phyloP scores from a whole-genome alignment of 1,140 invertebrate species.

The Drosophila tropicalis region DNA sequence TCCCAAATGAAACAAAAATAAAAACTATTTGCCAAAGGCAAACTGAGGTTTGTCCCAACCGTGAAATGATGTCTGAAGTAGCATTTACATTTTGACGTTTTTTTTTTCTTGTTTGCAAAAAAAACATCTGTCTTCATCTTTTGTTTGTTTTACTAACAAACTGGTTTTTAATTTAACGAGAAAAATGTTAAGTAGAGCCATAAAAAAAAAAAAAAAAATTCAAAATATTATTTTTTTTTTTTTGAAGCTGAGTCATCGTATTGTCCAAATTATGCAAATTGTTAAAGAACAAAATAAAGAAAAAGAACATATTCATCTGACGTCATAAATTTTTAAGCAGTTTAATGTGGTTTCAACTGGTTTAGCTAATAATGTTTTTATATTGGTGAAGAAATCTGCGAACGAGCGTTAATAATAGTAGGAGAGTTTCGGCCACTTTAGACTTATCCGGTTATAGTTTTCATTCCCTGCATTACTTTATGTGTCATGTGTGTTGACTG shows the following conservation, averaged over 20 bases:
- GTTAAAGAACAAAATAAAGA: not conserved
- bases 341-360: conserved; percentile 2
- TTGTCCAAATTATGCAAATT: not conserved
- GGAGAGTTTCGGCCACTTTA: too few relatives aligned
- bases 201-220: not conserved
- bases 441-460: too few relatives aligned
- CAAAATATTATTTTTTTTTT: not conserved
- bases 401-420: too few relatives aligned
- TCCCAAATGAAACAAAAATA: not conserved
- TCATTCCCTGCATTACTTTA: too few relatives aligned
- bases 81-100: conserved; percentile 3
- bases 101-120: not conserved
- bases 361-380: too few relatives aligned
- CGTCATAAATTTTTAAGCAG: not conserved
- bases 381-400: not conserved
- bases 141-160: conserved; percentile 24
- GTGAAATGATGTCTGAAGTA: not conserved
- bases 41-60: not conserved
- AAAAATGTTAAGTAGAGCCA: conserved; percentile 6
- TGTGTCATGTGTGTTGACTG: too few relatives aligned
- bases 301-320: not conserved
- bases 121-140: conserved; percentile 4
- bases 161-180: conserved; percentile 13
- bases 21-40: conserved; percentile 2
- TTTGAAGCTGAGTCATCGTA: not conserved